These are phyloP conservation scores for Helicorthomorpha holstii DNA, from an alignment of 1,140 invertebrate genomes.

Conservation along the genomic window DNA sequence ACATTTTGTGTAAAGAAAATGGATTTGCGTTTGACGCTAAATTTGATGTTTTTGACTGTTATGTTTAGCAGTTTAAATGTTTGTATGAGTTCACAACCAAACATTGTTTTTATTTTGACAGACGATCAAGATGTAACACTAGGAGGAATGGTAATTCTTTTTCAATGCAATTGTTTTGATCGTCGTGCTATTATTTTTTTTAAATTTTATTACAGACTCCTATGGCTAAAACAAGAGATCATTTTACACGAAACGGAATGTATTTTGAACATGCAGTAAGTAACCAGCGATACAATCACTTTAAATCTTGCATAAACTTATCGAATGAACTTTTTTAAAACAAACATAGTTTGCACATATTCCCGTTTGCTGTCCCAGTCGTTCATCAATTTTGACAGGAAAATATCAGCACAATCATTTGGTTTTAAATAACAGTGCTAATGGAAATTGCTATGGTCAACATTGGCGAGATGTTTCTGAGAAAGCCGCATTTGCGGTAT, in stretches of 20 bases:
- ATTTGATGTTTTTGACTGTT: no score
- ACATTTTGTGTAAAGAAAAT: no score
- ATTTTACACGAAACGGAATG: constrained; percentile 42
- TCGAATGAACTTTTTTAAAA: constrained; percentile 6
- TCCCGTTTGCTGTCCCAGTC: constrained; percentile 74
- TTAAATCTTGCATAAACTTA: neutral
- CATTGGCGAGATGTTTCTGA: constrained; percentile 48
- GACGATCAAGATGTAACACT: constrained; percentile 70
- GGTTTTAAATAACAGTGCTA: constrained; percentile 55
- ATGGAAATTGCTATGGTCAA: constrained; percentile 51
- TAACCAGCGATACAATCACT: constrained; percentile 8
- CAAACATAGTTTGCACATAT: constrained; percentile 55
- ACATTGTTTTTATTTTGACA: constrained; percentile 62
- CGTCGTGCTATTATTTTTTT: neutral
- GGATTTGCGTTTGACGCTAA: no score
- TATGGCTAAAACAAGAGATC: constrained; percentile 39
- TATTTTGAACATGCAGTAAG: constrained; percentile 56
- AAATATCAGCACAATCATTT: constrained; percentile 66
- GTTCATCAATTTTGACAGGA: constrained; percentile 68
- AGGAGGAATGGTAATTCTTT: constrained; percentile 48
- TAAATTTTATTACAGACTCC: constrained; percentile 42
- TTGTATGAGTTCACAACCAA: no score
- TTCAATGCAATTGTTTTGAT: neutral
- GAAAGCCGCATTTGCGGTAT: constrained; percentile 42
- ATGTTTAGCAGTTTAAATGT: no score